These are phyloP conservation scores for Oophaga pumilio DNA, from an alignment of 2,113 vertebrate genomes.

Conservation along the genomic window DNA sequence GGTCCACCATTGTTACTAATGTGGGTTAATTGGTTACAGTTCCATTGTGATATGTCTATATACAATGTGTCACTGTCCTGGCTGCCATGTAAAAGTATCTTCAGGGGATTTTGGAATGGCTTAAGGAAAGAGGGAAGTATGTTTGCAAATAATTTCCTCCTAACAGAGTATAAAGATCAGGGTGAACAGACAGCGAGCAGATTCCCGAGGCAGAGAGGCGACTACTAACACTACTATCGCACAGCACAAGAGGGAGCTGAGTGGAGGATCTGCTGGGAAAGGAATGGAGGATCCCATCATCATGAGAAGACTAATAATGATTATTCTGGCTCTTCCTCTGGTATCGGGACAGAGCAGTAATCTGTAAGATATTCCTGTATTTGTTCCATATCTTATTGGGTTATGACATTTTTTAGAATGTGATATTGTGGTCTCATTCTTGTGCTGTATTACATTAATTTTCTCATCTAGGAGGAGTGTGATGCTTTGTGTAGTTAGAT, in stretches of 20 bases:
- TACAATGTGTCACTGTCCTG: conserved; percentile 10
- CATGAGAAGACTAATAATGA: conserved; percentile 1
- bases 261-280: neutral
- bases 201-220: neutral
- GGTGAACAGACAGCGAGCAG: neutral
- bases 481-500: neutral
- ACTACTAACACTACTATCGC: no score
- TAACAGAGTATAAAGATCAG: neutral
- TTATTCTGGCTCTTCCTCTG: neutral
- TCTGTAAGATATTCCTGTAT: neutral
- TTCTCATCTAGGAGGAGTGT: neutral
- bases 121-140: neutral
- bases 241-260: neutral
- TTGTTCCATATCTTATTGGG: neutral
- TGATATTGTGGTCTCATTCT: neutral
- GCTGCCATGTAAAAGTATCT: conserved; percentile 2
- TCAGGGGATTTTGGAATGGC: neutral
- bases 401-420: neutral
- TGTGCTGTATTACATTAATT: neutral
- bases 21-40: neutral
- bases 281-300: neutral
- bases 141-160: neutral
- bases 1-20: neutral
- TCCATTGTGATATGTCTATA: neutral
- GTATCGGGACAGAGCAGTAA: neutral